These are phyloP conservation scores for Cephus pygmeus DNA, from an alignment of 2,888 invertebrate genomes.

Conservation along the genomic window DNA sequence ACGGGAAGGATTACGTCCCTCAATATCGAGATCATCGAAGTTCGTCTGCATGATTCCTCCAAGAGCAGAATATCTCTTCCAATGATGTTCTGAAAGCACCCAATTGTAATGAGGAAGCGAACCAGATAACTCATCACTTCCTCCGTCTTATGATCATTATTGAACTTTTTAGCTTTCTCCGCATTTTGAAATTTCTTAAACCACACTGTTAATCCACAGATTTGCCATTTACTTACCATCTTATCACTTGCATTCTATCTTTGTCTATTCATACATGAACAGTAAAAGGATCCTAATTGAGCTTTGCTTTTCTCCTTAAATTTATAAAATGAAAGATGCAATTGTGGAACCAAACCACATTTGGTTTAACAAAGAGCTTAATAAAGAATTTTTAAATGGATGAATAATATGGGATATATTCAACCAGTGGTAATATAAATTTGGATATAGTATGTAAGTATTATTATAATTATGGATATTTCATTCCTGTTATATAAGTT, in stretches of 20 bases:
- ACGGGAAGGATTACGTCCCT: slow-evolving; percentile 62
- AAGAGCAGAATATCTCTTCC: slow-evolving; percentile 26
- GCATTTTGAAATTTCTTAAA: slow-evolving; percentile 2
- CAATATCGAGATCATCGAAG: slow-evolving; percentile 64
- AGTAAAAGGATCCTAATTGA: background rate
- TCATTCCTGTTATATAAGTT: background rate
- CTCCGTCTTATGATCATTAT: slow-evolving; percentile 25
- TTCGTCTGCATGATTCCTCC: slow-evolving; percentile 56
- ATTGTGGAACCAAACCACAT: background rate
- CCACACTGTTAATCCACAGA: slow-evolving; percentile 24
- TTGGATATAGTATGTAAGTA: background rate
- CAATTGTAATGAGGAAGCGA: slow-evolving; percentile 15
- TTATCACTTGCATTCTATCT: background rate
- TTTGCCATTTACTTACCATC: slow-evolving; percentile 37
- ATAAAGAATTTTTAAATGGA: background rate
- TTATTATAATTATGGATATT: background rate
- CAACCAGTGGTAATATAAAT: background rate
- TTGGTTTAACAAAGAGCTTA: background rate
- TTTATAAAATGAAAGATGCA: background rate
- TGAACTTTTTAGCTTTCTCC: slow-evolving; percentile 13
- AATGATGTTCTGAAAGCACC: slow-evolving; percentile 41
- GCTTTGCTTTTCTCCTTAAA: background rate
- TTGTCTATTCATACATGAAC: slow-evolving; percentile 7
- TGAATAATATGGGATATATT: background rate
- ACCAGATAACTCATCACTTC: slow-evolving; percentile 4